Evolutionary conservation across 2,113 vertebrate species (phyloP), one percentile per base, ranked within the genome.

Genomic region (Gnathochromis pfefferi): DNA sequence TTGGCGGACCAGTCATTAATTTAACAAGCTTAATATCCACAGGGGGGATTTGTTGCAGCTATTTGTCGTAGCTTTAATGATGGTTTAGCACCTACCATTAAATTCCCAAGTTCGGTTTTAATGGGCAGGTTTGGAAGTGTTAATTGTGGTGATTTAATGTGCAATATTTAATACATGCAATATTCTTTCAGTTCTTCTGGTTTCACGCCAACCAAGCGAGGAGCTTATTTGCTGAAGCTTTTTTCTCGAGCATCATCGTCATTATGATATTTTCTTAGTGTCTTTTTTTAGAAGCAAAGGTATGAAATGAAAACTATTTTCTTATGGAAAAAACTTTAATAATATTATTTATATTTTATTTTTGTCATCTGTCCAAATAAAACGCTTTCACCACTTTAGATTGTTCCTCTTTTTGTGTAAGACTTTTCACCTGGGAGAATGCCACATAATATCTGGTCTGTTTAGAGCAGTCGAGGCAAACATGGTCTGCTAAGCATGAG

Each of bases 101-200:
- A 57, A 83, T 78, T 85, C 73, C 21, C 49, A 31, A 80, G 19
- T 92, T 93, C 3, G 65, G 31, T 79, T 90, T 89, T 70, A 79
- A 63, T 88, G 85, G 49, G 80, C 58, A 85, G 80, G 84, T 55
- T 83, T 65, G 19, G 81, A 91, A 12, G 12, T 82, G 85, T 96
- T 93, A 87, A 86, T 94, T 94, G 94, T 95, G 93, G 80, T 95
- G 94, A 96, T 95, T 78, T 91, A 86, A 95, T 96, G 97, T 98
- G 97, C 97, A 98, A 97, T 98, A 99, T 95, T 90, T 92, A 87
- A 90, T 87, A 89, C 90, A 89, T 92, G 82, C 65, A 51, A 83
- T 12, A 60, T 83, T 88, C 35, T 86, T 88, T 90, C 57, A 75
- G 75, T 80, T 68, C 65, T 68, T 68, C 82, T 84, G 83, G 53